A percentile compares a stretch with the other conserved stretches of the same genome.
These are phyloP conservation scores for Benitochromis conjunctus DNA, from an alignment of 2,113 vertebrate genomes.

Conservation along the genomic window DNA sequence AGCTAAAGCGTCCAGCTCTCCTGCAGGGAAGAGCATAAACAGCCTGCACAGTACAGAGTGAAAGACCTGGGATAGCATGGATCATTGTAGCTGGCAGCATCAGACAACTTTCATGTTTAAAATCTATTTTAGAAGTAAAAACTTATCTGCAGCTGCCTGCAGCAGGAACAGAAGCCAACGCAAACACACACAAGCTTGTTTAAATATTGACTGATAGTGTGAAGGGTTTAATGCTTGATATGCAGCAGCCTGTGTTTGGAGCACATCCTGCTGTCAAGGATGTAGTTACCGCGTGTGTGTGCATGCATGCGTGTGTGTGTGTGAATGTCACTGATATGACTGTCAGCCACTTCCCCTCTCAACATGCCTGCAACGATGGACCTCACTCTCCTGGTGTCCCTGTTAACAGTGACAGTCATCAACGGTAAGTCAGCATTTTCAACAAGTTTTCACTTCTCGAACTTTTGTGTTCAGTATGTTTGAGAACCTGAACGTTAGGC, in stretches of 20 bases:
- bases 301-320: not conserved
- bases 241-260: not conserved
- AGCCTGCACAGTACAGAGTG: not conserved
- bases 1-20: not conserved
- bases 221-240: constrained; percentile 7
- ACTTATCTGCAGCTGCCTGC: not conserved
- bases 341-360: not conserved
- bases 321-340: constrained; percentile 4
- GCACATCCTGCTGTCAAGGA: constrained; percentile 71
- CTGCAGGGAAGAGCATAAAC: not conserved
- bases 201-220: constrained; percentile 33
- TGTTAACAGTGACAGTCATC: constrained; percentile 1
- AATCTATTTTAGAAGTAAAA: not conserved
- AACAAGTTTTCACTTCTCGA: not conserved
- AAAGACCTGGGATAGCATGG: not conserved
- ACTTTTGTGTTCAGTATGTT: not conserved
- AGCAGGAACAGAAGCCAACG: not conserved
- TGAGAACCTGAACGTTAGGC: not conserved
- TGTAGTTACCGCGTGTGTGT: constrained; percentile 5
- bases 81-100: not conserved
- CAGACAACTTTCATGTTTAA: not conserved
- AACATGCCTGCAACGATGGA: constrained; percentile 40
- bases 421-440: constrained; percentile 37
- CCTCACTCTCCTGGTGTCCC: constrained; percentile 17
- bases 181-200: constrained; percentile 16